Evolutionary conservation across 2,888 invertebrate genomes (phyloP), one percentile per base, ranked within the genome.

Genomic region (Leptothorax acervorum): DNA sequence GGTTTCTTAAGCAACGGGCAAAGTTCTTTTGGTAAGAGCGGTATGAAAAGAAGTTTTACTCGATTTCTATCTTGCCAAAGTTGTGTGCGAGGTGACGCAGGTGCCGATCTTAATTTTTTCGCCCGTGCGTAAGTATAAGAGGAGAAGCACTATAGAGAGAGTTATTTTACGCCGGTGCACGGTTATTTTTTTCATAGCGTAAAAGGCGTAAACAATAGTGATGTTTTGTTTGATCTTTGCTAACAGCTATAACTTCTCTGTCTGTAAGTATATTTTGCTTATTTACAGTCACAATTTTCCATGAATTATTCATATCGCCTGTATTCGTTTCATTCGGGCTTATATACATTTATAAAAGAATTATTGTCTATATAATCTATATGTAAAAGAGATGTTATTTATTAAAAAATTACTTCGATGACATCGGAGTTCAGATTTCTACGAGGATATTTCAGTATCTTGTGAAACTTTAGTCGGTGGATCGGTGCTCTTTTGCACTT

Each of bases 91-190:
- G 48, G 15, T 9, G 53, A 76, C 42, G 65, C 76, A 76, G 76
- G 65, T 76, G 65, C 28, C n/a, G 53, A 65, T 55, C n/a, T 53
- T 65, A 66, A 76, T 76, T 76, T 66, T 76, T 76, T 76, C 8
- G 35, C 39, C 3, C 39, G 39, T 75, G 63, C 39, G 28, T 39
- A 53, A 76, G 63, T 75, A 62, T 63, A 8, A 42, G 35, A 63
- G 23, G 35, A 75, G 31, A 5, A 75, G 23, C 23, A n/a, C 5
- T 51, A 11, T 15, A 23, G 51, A 28, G 23, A 53, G 6, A n/a
- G 8, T 35, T 51, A 15, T 45, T 60, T 73, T 31, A 23, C 15
- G 15, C 23, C 2, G 12, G 1, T 51, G 45, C 12, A 18, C 12
- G 53, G 39, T 76, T 65, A 53, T 55, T 55, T 55, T 62, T 28